Percentiles rank a stretch among this genome's conserved stretches.
phyloP scores from a whole-genome alignment of 2,888 invertebrate genomes.

The Cynaeus angustus region DNA sequence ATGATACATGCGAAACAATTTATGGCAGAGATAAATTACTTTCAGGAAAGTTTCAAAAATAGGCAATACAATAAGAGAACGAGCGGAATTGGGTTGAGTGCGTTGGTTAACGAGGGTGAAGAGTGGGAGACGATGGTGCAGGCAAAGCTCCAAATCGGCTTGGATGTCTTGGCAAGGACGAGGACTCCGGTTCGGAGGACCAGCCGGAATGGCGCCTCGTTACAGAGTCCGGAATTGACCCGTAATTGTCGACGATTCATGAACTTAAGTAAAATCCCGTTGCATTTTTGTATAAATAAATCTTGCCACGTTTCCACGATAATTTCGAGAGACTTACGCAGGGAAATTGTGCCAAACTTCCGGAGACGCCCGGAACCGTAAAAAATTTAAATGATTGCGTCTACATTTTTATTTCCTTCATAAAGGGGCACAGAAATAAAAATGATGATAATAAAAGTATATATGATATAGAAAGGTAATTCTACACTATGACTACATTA shows the following conservation, averaged over 20 bases:
- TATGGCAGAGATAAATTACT: slow-evolving; percentile 47
- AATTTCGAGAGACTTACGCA: too few species aligned
- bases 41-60: slow-evolving; percentile 49
- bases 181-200: slow-evolving; percentile 35
- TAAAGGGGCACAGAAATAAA: too few species aligned
- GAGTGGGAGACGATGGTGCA: slow-evolving; percentile 38
- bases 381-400: too few species aligned
- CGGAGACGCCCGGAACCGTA: too few species aligned
- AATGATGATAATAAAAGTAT: too few species aligned
- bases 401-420: too few species aligned
- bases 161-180: slow-evolving; percentile 49
- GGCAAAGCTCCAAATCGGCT: slow-evolving; percentile 51
- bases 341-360: too few species aligned
- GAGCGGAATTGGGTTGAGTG: slow-evolving; percentile 50
- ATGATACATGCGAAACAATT: slow-evolving; percentile 40
- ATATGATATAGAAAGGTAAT: too few species aligned
- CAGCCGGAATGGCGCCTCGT: slow-evolving; percentile 46
- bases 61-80: slow-evolving; percentile 43
- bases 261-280: slow-evolving; percentile 7
- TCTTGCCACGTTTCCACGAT: background rate
- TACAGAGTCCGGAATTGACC: slow-evolving; percentile 40
- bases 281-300: slow-evolving; percentile 4
- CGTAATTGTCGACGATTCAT: slow-evolving; percentile 38
- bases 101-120: slow-evolving; percentile 50
- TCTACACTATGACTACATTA: too few species aligned